Conservation (phyloP, 2,113 vertebrate genomes). For the Hemiprocne comata region DNA sequence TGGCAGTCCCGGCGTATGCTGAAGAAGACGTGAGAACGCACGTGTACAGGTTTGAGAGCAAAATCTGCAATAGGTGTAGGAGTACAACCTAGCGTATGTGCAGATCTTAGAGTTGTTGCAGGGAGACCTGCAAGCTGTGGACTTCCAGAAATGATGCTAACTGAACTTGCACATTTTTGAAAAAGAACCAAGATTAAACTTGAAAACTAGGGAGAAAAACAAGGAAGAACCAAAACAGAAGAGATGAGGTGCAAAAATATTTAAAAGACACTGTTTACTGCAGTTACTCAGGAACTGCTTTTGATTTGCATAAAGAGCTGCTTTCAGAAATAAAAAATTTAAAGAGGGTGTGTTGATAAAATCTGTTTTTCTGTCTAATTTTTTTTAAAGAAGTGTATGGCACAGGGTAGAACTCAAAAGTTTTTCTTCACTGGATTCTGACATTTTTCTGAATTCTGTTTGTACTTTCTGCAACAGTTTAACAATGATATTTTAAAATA, state of each 20-base stretch:
- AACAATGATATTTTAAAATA: conserved; percentile 46
- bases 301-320: conserved; percentile 82
- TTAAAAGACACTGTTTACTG: conserved; percentile 82
- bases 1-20: conserved; percentile 96
- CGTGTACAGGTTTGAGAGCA: conserved; percentile 51
- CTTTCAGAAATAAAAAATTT: conserved; percentile 79
- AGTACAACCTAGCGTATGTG: conserved; percentile 68
- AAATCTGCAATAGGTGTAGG: conserved; percentile 71
- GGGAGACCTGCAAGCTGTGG: conserved; percentile 62
- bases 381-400: conserved; percentile 70
- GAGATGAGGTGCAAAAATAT: conserved; percentile 73
- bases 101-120: conserved; percentile 64
- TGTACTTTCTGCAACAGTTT: conserved; percentile 67
- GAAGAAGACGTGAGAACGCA: conserved; percentile 90
- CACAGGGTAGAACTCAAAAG: conserved; percentile 79
- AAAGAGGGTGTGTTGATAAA: conserved; percentile 78
- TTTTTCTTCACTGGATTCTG: conserved; percentile 72
- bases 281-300: conserved; percentile 86
- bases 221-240: conserved; percentile 79
- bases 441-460: conserved; percentile 67
- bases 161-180: conserved; percentile 79
- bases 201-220: conserved; percentile 72
- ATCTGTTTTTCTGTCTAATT: conserved; percentile 66
- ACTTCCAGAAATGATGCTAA: conserved; percentile 71
- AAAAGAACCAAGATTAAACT: conserved; percentile 70